Conservation (phyloP, 2,888 invertebrate genomes). For the Vanessa cardui region DNA sequence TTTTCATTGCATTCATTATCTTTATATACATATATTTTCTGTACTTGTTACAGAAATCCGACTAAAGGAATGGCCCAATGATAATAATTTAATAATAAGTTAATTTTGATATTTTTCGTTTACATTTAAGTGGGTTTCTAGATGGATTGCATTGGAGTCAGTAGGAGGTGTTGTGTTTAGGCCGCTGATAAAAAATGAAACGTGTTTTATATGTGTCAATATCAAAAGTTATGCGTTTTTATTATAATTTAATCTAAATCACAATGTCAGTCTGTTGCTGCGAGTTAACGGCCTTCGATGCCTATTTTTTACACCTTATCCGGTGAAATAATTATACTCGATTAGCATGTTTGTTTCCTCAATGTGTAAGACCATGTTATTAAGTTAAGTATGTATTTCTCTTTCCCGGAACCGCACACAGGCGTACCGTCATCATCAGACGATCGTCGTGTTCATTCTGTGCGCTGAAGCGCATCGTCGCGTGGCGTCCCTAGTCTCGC, state of each 20-base stretch:
- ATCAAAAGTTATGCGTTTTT: background rate
- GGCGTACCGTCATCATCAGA: conserved; percentile 20
- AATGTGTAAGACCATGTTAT: conserved; percentile 22
- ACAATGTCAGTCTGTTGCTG: background rate
- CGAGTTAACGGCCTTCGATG: background rate
- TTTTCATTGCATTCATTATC: too few species aligned
- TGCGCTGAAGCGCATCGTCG: conserved; percentile 38
- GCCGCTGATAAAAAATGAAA: background rate
- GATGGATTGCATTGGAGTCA: too few species aligned
- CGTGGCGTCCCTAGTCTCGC: conserved; percentile 36
- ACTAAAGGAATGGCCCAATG: too few species aligned
- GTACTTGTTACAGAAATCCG: too few species aligned
- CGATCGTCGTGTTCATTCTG: conserved; percentile 20
- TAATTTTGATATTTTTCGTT: too few species aligned
- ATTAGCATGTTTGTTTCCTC: conserved; percentile 16
- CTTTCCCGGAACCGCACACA: conserved; percentile 30
- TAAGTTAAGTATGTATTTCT: conserved; percentile 29
- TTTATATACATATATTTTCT: too few species aligned
- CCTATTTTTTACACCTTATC: conserved; percentile 10
- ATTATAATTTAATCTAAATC: background rate
- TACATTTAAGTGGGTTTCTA: too few species aligned
- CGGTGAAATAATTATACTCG: conserved; percentile 16
- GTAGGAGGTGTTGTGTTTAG: too few species aligned
- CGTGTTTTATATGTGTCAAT: background rate
- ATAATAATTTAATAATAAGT: too few species aligned